Base-by-base conservation (phyloP, 2,113 vertebrate genomes). In the Narcine bancroftii region DNA sequence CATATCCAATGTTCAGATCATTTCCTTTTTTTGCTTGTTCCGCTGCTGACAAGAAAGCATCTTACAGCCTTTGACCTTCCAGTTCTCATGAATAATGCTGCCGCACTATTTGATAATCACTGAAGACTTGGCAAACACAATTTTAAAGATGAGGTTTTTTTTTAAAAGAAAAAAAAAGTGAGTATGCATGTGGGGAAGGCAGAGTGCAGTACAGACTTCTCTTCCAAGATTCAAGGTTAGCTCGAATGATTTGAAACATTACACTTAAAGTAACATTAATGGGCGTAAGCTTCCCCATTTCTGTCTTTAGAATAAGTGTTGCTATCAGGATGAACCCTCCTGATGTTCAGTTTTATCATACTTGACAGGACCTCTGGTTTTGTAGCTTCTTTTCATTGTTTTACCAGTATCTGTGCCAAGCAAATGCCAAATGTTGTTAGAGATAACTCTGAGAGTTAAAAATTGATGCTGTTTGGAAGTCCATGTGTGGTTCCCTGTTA, bases 21-120 rank as follows among this genome's bases (percentile, higher is more conserved):
- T 69, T 45, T 91, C 26, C 63, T 63, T 66, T 89, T 91, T 91
- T 1, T 45, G 36, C 60, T 87, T 24, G 39, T 66, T 91, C 63
- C 45, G 3, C 39, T 45, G 19, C 63, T 26, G n/a, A 45, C 87
- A 24, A 89, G 85, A 89, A 89, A 39, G 56, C 60, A n/a, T 9
- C 45, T 66, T 69, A 91, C 53, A 42, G 87, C 87, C 87, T 91
- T 29, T 91, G 87, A 91, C 87, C 63, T 91, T 91, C 60, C 87
- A 65, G 19, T 65, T n/a, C 87, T 91, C 63, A 91, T 91, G 33
- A 89, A 89, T 89, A 89, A 89, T 89, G 87, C 19, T 13, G 21
- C 85, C 29, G 36, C 15, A n/a, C 85, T 89, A 56, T 89, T 89
- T 89, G 36, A 69, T 91, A 91, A 87, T 66, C 63, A 45, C 87